phyloP scores from a whole-genome alignment of 2,113 vertebrate species.

The Copsychus sechellarum region DNA sequence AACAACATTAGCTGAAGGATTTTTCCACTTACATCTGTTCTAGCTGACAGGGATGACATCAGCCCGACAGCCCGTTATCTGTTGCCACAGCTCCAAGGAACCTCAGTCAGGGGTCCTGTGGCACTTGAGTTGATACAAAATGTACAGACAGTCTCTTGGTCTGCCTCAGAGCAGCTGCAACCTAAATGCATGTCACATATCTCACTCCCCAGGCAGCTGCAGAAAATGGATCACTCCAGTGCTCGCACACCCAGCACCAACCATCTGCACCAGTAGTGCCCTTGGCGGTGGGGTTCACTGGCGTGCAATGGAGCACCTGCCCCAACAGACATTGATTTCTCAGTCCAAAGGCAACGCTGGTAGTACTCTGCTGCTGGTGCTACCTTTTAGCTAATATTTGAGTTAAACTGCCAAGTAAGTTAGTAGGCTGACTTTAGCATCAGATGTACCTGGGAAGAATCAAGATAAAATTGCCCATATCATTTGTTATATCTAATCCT shows the following conservation, averaged over 20 bases:
- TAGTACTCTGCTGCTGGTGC: neutral
- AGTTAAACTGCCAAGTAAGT: neutral
- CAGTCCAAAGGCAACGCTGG: neutral
- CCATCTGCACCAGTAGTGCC: fast-evolving
- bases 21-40: constrained; percentile 22
- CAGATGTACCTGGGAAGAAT: neutral
- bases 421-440: neutral
- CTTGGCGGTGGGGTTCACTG: no score
- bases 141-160: neutral
- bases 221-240: neutral
- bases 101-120: neutral
- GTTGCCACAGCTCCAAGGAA: neutral
- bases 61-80: neutral
- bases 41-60: neutral
- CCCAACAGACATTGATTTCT: neutral
- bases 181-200: fast-evolving
- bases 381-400: neutral
- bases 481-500: neutral
- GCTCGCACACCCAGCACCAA: fast-evolving
- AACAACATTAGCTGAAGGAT: neutral
- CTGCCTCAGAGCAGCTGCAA: neutral
- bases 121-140: neutral
- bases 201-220: neutral
- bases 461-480: neutral
- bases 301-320: neutral